Evolutionary conservation across 2,888 invertebrate species (phyloP), one percentile per base, ranked within the genome.

Genomic region (Laothoe populi): DNA sequence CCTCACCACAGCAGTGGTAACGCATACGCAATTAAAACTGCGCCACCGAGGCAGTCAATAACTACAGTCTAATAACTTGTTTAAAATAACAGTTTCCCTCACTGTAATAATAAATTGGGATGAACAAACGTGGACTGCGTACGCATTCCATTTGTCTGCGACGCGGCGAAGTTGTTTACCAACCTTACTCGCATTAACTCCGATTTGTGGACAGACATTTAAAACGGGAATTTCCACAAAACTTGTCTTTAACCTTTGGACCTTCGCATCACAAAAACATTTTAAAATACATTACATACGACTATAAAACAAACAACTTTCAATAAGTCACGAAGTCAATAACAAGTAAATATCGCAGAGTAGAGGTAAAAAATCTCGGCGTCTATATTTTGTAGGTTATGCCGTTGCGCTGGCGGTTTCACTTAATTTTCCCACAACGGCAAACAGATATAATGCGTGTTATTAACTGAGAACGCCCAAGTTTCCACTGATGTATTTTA

Each of bases 371-470:
- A 31, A 16, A 49, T 49, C 31, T 49, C 49, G 49, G 31, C 26
- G 49, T 31, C 8, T n/a, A n/a, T 31, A 16, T 26, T 49, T 49
- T 49, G 49, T 53, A 35, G 35, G 31, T 53, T 35, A 35, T 53
- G 53, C 19, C 19, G 35, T 1, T 38, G 11, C 53, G 53, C 19
- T 19, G 44, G 31, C n/a, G 44, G 53, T 53, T 53, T 53, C 53
- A 53, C 53, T 53, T 53, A 53, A 49, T 53, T 53, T 53, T 35
- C 53, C 53, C 53, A 53, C 49, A 53, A 53, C 53, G 53, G 31
- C 53, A 35, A 19, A 53, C 31, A 53, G 53, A 53, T 53, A 49
- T 49, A 53, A 53, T 53, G 35, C 35, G 19, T 53, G 35, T 53
- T 53, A 53, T 53, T 53, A 53, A 53, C 49, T 31, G 31, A 53